Evolutionary conservation across 1,140 invertebrate species (phyloP).

Genomic region (Drosophila seguyi): DNA sequence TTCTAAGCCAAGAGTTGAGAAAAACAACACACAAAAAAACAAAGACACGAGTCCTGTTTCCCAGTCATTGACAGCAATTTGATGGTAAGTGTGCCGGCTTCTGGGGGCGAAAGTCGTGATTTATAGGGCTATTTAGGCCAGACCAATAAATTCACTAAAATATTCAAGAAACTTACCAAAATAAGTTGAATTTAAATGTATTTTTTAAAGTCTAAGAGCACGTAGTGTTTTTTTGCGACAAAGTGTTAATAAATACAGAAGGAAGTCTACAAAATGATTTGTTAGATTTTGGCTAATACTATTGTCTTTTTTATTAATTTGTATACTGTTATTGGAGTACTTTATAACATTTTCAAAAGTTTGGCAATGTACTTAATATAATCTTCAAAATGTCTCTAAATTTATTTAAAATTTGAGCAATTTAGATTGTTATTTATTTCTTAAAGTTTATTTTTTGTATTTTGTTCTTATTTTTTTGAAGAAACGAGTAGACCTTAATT

Average conservation of each 20-base stretch:
- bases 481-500: not conserved
- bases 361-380: not conserved
- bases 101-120: slow-evolving; percentile 45
- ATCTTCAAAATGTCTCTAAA: too few species aligned
- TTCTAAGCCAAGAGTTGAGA: slow-evolving; percentile 59
- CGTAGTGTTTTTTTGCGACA: not conserved
- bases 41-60: slow-evolving; percentile 75
- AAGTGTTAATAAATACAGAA: not conserved
- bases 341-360: not conserved
- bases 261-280: not conserved
- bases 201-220: not conserved
- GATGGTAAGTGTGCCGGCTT: slow-evolving; percentile 26
- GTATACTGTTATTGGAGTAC: too few species aligned
- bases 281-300: too few species aligned
- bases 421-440: not conserved
- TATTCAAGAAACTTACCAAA: slow-evolving; percentile 13
- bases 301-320: too few species aligned
- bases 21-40: slow-evolving; percentile 11
- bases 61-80: slow-evolving; percentile 71
- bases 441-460: not conserved
- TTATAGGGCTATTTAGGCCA: slow-evolving; percentile 42
- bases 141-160: slow-evolving; percentile 10
- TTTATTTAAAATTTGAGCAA: not conserved
- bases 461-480: not conserved
- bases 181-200: not conserved